Conservation (phyloP, 1,140 invertebrate species). For the Neodiprion lecontei region DNA sequence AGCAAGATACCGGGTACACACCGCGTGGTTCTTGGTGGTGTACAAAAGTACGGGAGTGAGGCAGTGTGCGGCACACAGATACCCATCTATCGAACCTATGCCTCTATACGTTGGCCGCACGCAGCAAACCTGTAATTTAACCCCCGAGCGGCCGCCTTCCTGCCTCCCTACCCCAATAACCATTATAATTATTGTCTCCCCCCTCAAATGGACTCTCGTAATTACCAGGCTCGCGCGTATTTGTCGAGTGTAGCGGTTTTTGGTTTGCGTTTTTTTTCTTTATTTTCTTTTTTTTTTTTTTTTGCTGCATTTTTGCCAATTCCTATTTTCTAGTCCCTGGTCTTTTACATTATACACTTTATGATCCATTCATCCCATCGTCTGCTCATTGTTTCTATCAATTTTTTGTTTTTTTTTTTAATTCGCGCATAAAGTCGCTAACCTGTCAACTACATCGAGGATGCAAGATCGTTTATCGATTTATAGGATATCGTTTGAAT, state of each 20-base stretch:
- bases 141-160: conserved; percentile 47
- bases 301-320: neutral
- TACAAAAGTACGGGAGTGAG: neutral
- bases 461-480: too few relatives aligned
- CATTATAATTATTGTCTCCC: conserved; percentile 61
- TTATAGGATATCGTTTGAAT: too few relatives aligned
- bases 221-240: conserved; percentile 41
- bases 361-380: too few relatives aligned
- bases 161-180: conserved; percentile 56
- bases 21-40: too few relatives aligned
- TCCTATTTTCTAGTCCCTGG: too few relatives aligned
- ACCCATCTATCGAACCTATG: conserved; percentile 57
- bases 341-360: too few relatives aligned
- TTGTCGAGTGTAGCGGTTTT: conserved; percentile 1
- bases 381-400: too few relatives aligned
- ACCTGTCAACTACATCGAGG: too few relatives aligned
- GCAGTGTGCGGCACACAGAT: conserved; percentile 43
- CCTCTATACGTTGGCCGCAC: conserved; percentile 51
- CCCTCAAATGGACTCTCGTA: conserved; percentile 55
- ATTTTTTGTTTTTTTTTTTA: too few relatives aligned
- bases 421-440: too few relatives aligned
- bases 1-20: too few relatives aligned
- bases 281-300: neutral
- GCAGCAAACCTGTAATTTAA: conserved; percentile 58
- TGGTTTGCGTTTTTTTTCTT: neutral